Percentiles rank a stretch among this genome's conserved stretches.
Conservation (phyloP, 92 coral and sea anemone species). For the Epizoanthus illoricatus region DNA sequence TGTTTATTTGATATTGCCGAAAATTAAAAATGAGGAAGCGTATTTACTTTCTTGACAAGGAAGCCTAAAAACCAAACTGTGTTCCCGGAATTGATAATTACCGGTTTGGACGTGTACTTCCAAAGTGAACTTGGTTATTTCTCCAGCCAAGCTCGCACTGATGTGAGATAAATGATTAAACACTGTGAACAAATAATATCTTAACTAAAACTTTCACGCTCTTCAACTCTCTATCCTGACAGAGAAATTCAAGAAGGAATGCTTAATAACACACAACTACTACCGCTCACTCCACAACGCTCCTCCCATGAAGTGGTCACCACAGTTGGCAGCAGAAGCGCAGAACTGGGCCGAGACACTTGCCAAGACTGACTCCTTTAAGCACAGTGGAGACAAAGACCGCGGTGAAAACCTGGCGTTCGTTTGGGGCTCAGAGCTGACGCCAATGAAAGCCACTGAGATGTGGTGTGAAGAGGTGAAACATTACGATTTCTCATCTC, state of each 20-base stretch:
- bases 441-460: conserved; percentile 89
- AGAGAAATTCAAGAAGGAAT: conserved; percentile 93
- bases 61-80: too few species aligned
- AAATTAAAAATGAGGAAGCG: too few species aligned
- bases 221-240: conserved; percentile 32
- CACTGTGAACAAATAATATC: too few species aligned
- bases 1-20: too few species aligned
- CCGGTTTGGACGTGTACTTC: too few species aligned
- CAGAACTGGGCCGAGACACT: conserved; percentile 94
- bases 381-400: conserved; percentile 85
- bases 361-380: conserved; percentile 74
- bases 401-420: conserved; percentile 92
- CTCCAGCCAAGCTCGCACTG: too few species aligned
- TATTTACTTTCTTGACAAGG: too few species aligned
- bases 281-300: conserved; percentile 94
- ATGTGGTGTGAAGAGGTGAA: conserved; percentile 92
- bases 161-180: too few species aligned
- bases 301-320: conserved; percentile 83
- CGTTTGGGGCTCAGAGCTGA: conserved; percentile 79
- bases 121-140: too few species aligned
- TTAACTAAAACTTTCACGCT: neutral
- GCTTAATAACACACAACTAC: conserved; percentile 94
- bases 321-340: conserved; percentile 82
- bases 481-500: conserved; percentile 80
- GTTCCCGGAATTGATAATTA: too few species aligned